Base-by-base conservation (phyloP, 2,888 invertebrate genomes). In the Lasius platythorax region DNA sequence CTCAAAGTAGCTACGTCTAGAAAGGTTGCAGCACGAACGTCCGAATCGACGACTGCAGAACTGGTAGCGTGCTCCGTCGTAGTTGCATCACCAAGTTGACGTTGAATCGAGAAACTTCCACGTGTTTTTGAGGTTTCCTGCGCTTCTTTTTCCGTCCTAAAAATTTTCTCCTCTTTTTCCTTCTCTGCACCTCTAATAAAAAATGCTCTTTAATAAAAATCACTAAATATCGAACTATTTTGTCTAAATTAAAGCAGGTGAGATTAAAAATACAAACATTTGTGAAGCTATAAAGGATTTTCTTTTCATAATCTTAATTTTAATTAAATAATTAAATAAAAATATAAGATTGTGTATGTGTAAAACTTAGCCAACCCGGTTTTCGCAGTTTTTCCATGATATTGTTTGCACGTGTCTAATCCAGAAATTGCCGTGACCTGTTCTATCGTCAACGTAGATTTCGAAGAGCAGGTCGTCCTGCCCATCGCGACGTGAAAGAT, bases 1-100 rank as follows among this genome's bases (percentile, higher is more conserved):
- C 99, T 96, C 79, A 99, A 95, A 0, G 99, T 99, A 3, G 99
- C 99, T 0, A 99, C 98, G 95, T 99, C 99, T 82, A 99, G 96
- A 95, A 99, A 99, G 1, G 99, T 99, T 0, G 99, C 99, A 30
- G 98, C 97, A 18, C 97, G 96, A 1, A 98, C 96, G 95, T 98
- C 96, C 9, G 87, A 70, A 50, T 92, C 92, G 75, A 92, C 64
- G 12, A 75, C 82, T 3, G 92, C 89, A 18, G 85, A 86, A 4
- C 82, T 85, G 72, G 92, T 86, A 9, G 56, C 28, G 3, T 61
- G 79, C 18, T 81, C 79, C 18, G 43, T 43, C 6, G 92, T 89
- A 30, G 89, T 91, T 4, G 86, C 87, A 56, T 92, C 86, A 88
- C 85, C 85, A 2, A 89, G 56, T 76, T 88, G 85, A 58, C 83